phyloP scores from a whole-genome alignment of 2,888 invertebrate species.

The Scaeva pyrastri region DNA sequence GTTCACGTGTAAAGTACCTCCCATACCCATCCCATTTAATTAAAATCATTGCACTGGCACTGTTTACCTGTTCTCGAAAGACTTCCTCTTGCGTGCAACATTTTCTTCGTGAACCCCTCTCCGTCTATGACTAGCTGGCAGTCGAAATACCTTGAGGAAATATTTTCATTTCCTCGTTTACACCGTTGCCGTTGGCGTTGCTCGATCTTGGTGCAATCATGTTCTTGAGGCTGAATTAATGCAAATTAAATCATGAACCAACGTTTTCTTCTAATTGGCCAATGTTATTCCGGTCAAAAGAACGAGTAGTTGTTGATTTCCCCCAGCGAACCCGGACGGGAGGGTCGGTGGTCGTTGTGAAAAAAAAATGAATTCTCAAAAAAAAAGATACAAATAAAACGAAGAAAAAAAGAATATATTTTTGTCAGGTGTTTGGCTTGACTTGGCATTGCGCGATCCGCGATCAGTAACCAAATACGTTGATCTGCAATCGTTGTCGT shows the following conservation, averaged over 20 bases:
- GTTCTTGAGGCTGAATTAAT: not conserved
- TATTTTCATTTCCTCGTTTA: conserved; percentile 40
- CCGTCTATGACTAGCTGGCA: conserved; percentile 12
- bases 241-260: conserved; percentile 44
- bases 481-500: conserved; percentile 62
- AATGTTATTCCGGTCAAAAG: conserved; percentile 56
- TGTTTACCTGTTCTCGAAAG: conserved; percentile 41
- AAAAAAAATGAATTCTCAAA: conserved; percentile 37
- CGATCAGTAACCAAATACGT: conserved; percentile 48
- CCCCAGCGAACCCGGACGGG: conserved; percentile 15
- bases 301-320: conserved; percentile 43
- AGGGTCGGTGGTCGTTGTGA: not conserved
- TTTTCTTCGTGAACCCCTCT: conserved; percentile 36
- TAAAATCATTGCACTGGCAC: conserved; percentile 32
- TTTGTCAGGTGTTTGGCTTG: conserved; percentile 55
- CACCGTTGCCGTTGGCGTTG: not conserved
- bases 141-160: conserved; percentile 45
- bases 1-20: conserved; percentile 1
- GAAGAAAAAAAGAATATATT: conserved; percentile 32
- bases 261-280: conserved; percentile 46
- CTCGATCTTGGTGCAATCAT: conserved; percentile 22
- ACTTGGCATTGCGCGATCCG: conserved; percentile 62
- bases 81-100: conserved; percentile 63
- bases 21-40: not conserved
- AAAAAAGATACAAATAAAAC: conserved; percentile 38